Conservation (phyloP, 2,113 vertebrate species). For the Pelvicachromis taeniatus region DNA sequence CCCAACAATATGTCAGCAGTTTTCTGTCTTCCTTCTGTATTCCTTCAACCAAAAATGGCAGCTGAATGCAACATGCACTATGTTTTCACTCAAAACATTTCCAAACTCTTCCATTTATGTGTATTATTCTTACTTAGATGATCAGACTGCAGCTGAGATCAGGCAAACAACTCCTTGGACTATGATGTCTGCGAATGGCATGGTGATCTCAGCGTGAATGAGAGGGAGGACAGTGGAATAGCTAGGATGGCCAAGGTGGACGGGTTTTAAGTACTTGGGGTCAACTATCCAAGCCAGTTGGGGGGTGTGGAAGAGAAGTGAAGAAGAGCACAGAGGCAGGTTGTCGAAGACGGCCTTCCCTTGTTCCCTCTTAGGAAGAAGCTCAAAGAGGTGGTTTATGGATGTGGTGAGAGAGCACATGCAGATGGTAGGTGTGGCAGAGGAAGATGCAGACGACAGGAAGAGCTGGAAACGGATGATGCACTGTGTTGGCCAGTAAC, state of each 20-base stretch:
- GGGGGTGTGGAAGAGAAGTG: not conserved
- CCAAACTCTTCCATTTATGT: not conserved
- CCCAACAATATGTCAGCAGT: not conserved
- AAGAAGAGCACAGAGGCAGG: not conserved
- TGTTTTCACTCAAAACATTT: not conserved
- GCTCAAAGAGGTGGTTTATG: not conserved
- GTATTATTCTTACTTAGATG: not conserved
- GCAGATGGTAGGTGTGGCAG: not conserved
- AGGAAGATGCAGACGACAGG: not conserved
- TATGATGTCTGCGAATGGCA: not conserved
- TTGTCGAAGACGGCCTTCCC: not conserved
- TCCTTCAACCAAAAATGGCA: not conserved
- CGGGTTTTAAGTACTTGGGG: not conserved
- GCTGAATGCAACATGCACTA: not conserved
- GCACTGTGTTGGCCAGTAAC: not conserved
- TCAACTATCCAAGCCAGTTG: not conserved
- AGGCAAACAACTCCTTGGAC: not conserved
- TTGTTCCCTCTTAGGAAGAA: not conserved
- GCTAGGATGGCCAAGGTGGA: not conserved
- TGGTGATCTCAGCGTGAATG: not conserved
- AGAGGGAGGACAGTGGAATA: not conserved
- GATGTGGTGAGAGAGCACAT: not conserved
- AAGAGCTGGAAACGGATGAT: not conserved
- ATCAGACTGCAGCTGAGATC: not conserved
- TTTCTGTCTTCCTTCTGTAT: not conserved